These are phyloP conservation scores for Adineta ricciae DNA, from an alignment of 2,888 invertebrate species.

Conservation along the genomic window DNA sequence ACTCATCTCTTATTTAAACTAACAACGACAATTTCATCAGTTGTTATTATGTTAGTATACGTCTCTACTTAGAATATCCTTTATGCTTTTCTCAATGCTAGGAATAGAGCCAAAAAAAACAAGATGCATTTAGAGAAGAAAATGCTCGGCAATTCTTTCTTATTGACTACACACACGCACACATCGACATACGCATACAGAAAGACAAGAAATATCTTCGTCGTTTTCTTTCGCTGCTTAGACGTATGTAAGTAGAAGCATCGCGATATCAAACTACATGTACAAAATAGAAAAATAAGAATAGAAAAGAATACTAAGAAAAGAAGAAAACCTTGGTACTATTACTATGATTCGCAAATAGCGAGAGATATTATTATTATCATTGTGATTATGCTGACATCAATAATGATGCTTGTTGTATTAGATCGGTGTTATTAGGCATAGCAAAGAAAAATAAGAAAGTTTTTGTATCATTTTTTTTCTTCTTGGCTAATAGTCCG, in stretches of 20 bases:
- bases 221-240: not conserved
- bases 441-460: not conserved
- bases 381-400: not conserved
- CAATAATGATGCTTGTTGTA: not conserved
- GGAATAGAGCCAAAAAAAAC: not conserved
- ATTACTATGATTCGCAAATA: not conserved
- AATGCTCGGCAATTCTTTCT: not conserved
- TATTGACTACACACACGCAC: not conserved
- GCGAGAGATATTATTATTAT: not conserved
- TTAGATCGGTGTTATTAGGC: not conserved
- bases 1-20: not conserved
- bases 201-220: not conserved
- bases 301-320: not conserved
- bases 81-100: not conserved
- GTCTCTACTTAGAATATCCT: not conserved
- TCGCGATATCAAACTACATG: not conserved
- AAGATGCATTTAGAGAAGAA: not conserved
- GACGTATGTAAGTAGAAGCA: not conserved
- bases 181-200: not conserved
- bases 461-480: not conserved
- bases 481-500: not conserved
- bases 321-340: not conserved
- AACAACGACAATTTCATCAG: not conserved
- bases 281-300: conserved; percentile 9
- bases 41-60: not conserved